Evolutionary conservation across 2,797 vertebrate genomes (phyloP).

Genomic region (Chelonia mydas): DNA sequence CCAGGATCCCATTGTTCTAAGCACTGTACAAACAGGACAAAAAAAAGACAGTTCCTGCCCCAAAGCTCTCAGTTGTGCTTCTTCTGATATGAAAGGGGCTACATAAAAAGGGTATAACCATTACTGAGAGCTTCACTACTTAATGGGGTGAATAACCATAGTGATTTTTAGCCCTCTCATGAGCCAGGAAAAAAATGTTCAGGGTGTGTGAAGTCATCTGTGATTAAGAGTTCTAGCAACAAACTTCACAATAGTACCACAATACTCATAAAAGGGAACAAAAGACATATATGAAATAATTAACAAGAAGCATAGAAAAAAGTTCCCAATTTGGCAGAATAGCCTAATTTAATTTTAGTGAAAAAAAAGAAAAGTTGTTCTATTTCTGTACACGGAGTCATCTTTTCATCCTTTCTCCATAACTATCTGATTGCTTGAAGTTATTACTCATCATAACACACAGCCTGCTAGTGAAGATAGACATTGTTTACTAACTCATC

Average conservation of each 20-base stretch:
- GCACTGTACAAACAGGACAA: neutral
- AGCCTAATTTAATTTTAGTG: rapidly evolving
- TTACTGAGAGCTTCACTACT: neutral
- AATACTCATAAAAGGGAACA: neutral
- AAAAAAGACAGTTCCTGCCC: neutral
- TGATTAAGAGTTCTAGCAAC: neutral
- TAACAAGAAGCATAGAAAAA: neutral
- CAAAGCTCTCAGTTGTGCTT: slow-evolving; percentile 47
- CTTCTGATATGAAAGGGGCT: slow-evolving; percentile 50
- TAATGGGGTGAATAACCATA: neutral
- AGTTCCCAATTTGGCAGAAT: neutral
- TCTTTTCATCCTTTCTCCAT: neutral
- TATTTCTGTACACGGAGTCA: neutral
- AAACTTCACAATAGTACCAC: slow-evolving; percentile 17
- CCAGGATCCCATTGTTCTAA: slow-evolving; percentile 28
- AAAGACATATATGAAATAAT: rapidly evolving
- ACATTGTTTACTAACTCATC: neutral
- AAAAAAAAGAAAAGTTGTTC: neutral
- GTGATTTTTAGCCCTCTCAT: slow-evolving; percentile 18
- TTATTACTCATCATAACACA: neutral
- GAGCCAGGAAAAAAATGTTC: slow-evolving; percentile 24
- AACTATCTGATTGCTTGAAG: neutral
- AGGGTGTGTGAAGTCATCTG: neutral
- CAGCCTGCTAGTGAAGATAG: neutral
- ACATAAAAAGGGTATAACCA: slow-evolving; percentile 17